These are phyloP conservation scores for Dascyllus trimaculatus DNA, from an alignment of 2,113 vertebrate species.

Conservation along the genomic window DNA sequence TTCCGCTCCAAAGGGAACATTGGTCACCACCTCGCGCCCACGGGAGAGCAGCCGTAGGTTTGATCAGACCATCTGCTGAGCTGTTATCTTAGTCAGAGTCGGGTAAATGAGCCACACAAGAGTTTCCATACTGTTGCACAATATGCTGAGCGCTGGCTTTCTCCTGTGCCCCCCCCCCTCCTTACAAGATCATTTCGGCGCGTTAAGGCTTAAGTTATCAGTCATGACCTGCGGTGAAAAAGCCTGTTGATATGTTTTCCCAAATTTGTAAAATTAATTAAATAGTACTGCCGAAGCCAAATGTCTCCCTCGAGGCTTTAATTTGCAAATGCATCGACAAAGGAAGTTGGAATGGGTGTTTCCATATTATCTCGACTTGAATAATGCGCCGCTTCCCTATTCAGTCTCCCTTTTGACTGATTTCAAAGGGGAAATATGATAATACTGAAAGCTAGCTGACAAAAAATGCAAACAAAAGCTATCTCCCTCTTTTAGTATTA, in stretches of 20 bases:
- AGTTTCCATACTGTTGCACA: slow-evolving; percentile 9
- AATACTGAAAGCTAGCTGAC: slow-evolving; percentile 72
- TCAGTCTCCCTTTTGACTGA: slow-evolving; percentile 61
- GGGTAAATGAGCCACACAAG: slow-evolving; percentile 20
- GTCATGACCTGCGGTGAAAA: too few species aligned
- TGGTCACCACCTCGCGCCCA: slow-evolving; percentile 66
- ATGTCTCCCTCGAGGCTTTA: slow-evolving; percentile 33
- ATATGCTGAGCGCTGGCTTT: slow-evolving; percentile 28
- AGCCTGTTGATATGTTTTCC: background rate
- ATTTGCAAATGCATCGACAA: slow-evolving; percentile 68
- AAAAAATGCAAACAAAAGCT: slow-evolving; percentile 74
- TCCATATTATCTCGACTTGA: slow-evolving; percentile 70
- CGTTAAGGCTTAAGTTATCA: background rate
- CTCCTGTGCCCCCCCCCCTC: background rate
- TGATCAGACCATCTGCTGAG: slow-evolving; percentile 61
- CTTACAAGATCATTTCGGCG: background rate
- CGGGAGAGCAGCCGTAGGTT: slow-evolving; percentile 41
- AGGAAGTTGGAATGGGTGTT: slow-evolving; percentile 76
- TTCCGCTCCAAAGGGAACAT: slow-evolving; percentile 61
- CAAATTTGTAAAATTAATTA: slow-evolving; percentile 12
- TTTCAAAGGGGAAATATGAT: slow-evolving; percentile 81
- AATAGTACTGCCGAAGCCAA: slow-evolving; percentile 9
- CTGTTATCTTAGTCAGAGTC: slow-evolving; percentile 54
- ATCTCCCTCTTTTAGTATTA: slow-evolving; percentile 57
- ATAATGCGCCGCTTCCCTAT: slow-evolving; percentile 66